A percentile compares a stretch with the other conserved stretches of the same genome.
phyloP scores from a whole-genome alignment of 2,797 vertebrate genomes.

The Huso huso region DNA sequence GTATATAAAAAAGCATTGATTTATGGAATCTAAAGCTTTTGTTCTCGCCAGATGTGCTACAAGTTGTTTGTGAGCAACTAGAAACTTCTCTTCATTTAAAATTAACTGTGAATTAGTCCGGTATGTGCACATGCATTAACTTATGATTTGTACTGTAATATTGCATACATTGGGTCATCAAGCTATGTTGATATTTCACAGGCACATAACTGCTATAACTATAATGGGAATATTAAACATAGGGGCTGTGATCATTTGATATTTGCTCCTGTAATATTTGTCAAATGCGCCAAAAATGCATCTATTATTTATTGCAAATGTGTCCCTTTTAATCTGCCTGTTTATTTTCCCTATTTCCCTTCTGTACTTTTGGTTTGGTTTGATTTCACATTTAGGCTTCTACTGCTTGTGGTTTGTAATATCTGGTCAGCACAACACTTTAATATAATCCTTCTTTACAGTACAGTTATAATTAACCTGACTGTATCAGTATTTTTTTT shows the following conservation, averaged over 20 bases:
- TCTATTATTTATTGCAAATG: conserved; percentile 71
- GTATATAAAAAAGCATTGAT: neutral
- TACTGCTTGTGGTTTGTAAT: conserved; percentile 1
- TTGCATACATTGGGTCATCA: no score
- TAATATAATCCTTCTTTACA: neutral
- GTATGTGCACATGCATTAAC: no score
- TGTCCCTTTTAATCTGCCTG: conserved; percentile 52
- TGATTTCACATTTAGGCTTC: conserved; percentile 32
- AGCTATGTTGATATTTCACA: no score
- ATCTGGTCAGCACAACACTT: neutral
- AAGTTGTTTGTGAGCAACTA: neutral
- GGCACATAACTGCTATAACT: conserved; percentile 23
- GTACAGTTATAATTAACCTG: conserved; percentile 6
- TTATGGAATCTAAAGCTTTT: neutral
- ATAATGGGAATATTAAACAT: conserved; percentile 28
- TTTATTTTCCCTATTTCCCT: conserved; percentile 20
- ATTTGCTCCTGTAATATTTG: conserved; percentile 53
- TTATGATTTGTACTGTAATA: no score
- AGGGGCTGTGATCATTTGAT: conserved; percentile 58
- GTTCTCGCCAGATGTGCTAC: neutral
- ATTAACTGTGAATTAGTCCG: no score
- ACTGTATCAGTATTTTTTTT: conserved; percentile 3
- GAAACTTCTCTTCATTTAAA: conserved; percentile 1
- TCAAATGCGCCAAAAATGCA: conserved; percentile 63
- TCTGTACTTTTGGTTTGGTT: conserved; percentile 25